Conservation (phyloP, 2,888 invertebrate species). For the Ornithoptera priamus region DNA sequence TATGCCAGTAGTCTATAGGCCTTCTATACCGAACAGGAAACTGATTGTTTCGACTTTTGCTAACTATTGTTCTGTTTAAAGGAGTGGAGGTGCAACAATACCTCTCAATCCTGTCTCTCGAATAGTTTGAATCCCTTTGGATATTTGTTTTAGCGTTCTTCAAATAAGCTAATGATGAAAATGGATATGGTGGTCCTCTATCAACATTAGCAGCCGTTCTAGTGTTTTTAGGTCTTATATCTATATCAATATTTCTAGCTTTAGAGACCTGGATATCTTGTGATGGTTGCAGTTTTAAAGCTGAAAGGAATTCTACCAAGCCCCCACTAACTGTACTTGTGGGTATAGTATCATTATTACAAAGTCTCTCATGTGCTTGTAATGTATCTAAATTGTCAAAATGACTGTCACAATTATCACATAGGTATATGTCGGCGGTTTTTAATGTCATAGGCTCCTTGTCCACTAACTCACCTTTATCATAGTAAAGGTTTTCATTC, state of each 20-base stretch:
- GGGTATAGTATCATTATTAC: slow-evolving; percentile 57
- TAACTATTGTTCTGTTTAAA: slow-evolving; percentile 58
- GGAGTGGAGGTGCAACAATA: slow-evolving; percentile 61
- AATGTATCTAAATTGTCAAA: slow-evolving; percentile 76
- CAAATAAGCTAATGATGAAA: slow-evolving; percentile 72
- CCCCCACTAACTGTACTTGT: slow-evolving; percentile 51
- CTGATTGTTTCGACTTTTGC: slow-evolving; percentile 61
- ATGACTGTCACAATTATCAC: slow-evolving; percentile 88
- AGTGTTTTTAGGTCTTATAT: slow-evolving; percentile 52
- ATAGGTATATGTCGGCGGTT: slow-evolving; percentile 84
- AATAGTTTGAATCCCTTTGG: slow-evolving; percentile 57
- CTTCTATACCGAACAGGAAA: slow-evolving; percentile 68
- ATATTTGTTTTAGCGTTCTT: slow-evolving; percentile 57
- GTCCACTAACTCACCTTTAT: slow-evolving; percentile 53
- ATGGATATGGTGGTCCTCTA: slow-evolving; percentile 70
- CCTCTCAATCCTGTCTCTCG: slow-evolving; percentile 67
- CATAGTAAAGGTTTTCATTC: slow-evolving; percentile 85
- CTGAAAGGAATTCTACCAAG: slow-evolving; percentile 63
- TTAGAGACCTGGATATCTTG: slow-evolving; percentile 39
- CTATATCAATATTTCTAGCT: slow-evolving; percentile 39
- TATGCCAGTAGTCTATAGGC: slow-evolving; percentile 72
- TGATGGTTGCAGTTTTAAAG: slow-evolving; percentile 57
- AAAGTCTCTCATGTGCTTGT: slow-evolving; percentile 70
- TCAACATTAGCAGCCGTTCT: slow-evolving; percentile 61
- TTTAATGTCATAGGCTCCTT: slow-evolving; percentile 69